A percentile compares a stretch with the other conserved stretches of the same genome.
Conservation (phyloP, 2,888 invertebrate species). For the Ormyrus rosae region DNA sequence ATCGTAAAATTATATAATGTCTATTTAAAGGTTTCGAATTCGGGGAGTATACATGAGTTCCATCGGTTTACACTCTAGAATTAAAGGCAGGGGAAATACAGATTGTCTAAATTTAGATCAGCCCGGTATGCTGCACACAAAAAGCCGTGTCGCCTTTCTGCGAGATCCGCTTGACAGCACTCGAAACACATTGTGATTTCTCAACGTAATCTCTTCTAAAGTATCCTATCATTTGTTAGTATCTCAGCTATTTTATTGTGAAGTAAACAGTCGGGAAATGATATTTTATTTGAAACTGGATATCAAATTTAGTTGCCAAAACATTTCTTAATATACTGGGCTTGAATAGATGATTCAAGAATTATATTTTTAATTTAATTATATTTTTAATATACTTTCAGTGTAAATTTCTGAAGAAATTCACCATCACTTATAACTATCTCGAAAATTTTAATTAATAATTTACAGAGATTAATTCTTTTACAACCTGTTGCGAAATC, state of each 20-base stretch:
- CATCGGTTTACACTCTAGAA: constrained; percentile 28
- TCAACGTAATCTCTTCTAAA: not conserved
- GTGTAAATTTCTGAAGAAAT: no score
- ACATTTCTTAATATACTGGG: not conserved
- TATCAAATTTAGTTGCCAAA: not conserved
- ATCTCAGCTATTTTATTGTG: not conserved
- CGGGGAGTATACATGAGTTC: constrained; percentile 3
- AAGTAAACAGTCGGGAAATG: no score
- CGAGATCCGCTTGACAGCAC: constrained; percentile 15
- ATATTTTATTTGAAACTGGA: no score
- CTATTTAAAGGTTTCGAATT: not conserved
- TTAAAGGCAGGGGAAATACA: constrained; percentile 22
- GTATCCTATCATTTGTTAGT: not conserved
- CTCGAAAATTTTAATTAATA: no score
- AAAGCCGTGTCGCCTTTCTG: constrained; percentile 19
- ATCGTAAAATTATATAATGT: no score
- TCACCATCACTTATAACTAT: no score
- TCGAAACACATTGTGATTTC: constrained; percentile 7
- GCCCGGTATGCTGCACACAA: constrained; percentile 20
- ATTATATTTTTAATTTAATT: no score
- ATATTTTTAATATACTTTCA: no score
- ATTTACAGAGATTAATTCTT: not conserved
- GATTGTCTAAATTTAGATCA: constrained; percentile 62
- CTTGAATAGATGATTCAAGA: no score
- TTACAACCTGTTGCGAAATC: not conserved